These are phyloP conservation scores for Drosophila santomea DNA, from an alignment of 1,140 invertebrate species.

Conservation along the genomic window DNA sequence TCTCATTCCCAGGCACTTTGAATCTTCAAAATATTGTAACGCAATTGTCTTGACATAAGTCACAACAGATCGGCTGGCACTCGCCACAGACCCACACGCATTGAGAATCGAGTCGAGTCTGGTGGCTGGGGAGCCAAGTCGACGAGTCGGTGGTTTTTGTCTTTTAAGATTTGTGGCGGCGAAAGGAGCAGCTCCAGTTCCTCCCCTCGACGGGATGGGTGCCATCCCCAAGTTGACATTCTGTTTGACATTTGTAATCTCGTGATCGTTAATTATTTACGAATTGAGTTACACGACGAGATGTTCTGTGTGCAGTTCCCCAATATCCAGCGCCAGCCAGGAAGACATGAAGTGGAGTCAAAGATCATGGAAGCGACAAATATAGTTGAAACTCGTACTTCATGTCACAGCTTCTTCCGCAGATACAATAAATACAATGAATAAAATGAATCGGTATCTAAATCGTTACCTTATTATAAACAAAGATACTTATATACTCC, in stretches of 20 bases:
- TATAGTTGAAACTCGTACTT: not conserved
- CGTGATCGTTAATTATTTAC: constrained; percentile 84
- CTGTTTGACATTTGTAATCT: constrained; percentile 85
- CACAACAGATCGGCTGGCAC: constrained; percentile 80
- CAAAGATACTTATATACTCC: no score
- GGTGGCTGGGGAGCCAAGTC: constrained; percentile 21
- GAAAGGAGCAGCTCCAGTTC: constrained; percentile 21
- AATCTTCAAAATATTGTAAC: constrained; percentile 20
- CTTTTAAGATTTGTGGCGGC: constrained; percentile 56
- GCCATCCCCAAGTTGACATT: constrained; percentile 75
- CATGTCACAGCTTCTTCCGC: no score
- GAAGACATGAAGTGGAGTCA: constrained; percentile 30
- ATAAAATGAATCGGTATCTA: no score
- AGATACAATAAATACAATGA: no score
- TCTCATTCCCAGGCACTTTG: not conserved
- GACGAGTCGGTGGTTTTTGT: constrained; percentile 62
- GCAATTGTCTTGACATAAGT: constrained; percentile 79
- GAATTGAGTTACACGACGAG: constrained; percentile 76
- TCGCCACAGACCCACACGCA: constrained; percentile 70
- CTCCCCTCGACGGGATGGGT: constrained; percentile 19
- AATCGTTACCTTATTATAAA: not conserved
- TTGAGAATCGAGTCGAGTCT: constrained; percentile 20
- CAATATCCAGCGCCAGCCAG: constrained; percentile 45
- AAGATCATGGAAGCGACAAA: constrained; percentile 74
- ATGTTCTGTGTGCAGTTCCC: constrained; percentile 4